Percentiles rank a stretch among this genome's conserved stretches.
Evolutionary conservation across 2,888 invertebrate species (phyloP).

Genomic region (Eumerus sabulonum): DNA sequence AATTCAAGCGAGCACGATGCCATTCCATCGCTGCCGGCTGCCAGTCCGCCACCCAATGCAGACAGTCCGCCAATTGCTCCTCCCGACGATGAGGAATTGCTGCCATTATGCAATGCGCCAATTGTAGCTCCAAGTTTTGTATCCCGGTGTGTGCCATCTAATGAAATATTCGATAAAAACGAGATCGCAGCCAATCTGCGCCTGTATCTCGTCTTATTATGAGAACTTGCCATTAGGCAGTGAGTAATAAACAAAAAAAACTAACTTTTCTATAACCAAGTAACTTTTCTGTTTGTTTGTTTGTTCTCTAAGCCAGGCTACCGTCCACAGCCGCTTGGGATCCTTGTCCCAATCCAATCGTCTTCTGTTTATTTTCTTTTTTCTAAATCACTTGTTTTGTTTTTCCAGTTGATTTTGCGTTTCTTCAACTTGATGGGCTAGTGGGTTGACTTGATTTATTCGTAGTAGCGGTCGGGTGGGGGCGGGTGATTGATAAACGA

Average conservation of each 20-base stretch:
- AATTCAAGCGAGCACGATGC: slow-evolving; percentile 76
- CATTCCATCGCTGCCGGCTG: slow-evolving; percentile 73
- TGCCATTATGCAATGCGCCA: slow-evolving; percentile 72
- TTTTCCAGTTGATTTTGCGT: no score
- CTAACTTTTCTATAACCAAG: neutral
- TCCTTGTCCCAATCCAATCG: no score
- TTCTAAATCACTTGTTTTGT: no score
- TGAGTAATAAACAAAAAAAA: slow-evolving; percentile 38
- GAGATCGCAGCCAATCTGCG: slow-evolving; percentile 94
- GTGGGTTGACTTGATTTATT: no score
- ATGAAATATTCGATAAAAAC: slow-evolving; percentile 96
- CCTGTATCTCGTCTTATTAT: slow-evolving; percentile 84
- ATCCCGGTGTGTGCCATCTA: slow-evolving; percentile 92
- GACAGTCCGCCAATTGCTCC: slow-evolving; percentile 67
- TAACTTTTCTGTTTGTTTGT: no score
- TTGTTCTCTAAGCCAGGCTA: no score
- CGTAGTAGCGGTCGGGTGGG: no score
- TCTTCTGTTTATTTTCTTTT: no score
- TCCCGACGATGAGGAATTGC: slow-evolving; percentile 55
- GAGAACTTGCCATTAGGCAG: slow-evolving; percentile 80
- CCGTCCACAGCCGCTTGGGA: no score
- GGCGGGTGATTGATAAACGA: no score
- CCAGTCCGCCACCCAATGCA: slow-evolving; percentile 51
- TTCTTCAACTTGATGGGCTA: no score
- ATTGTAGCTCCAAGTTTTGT: slow-evolving; percentile 81